Base-by-base conservation (phyloP, 1,140 invertebrate species). In the Augochlora pura region DNA sequence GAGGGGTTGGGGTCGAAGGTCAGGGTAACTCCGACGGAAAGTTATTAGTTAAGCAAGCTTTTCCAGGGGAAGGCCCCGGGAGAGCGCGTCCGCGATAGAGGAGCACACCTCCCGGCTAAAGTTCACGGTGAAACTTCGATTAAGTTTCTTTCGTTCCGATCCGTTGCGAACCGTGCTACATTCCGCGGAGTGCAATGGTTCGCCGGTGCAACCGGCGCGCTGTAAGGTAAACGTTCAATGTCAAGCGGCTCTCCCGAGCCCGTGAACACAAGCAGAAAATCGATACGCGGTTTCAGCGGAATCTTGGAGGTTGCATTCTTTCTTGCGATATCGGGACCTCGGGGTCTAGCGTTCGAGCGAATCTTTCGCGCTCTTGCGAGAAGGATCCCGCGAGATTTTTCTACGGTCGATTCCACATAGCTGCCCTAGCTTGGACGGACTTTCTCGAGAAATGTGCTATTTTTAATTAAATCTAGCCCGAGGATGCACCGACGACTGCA, bases 21-120 rank as follows among this genome's bases (percentile, higher is more conserved):
- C 39, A 14, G 4, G 63, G 60, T 27, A 57, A 67, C 32, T 67
- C 18, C 1, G 46, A 12, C 9, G 46, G 49, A 54, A 75, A 68
- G 64, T 75, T 54, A 75, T 68, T 59, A 59, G 64, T 67, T 32
- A 16, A 59, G 23, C 12, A 67, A 75, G 46, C 73, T 59, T 42
- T 18, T 57, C n/a, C 6, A 18, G 2, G 21, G 12, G 49, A 32
- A 59, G 42, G 8, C n/a, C 25, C 1, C 32, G 32, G 39, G 18
- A 16, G 49, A 52, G 42, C 16, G 32, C 5, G 73, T 27, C 27
- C 18, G 7, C n/a, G 52, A n/a, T 18, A 16, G 49, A n/a, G 46
- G 10, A 25, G 32, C 42, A 46, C 63, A 42, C 16, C 16, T 64
- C 12, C 42, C 7, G 39, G 27, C 7, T 8, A 67, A 75, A 75